A percentile compares a stretch with the other conserved stretches of the same genome.
phyloP scores from a whole-genome alignment of 2,113 vertebrate genomes.

The Grantiella picta region DNA sequence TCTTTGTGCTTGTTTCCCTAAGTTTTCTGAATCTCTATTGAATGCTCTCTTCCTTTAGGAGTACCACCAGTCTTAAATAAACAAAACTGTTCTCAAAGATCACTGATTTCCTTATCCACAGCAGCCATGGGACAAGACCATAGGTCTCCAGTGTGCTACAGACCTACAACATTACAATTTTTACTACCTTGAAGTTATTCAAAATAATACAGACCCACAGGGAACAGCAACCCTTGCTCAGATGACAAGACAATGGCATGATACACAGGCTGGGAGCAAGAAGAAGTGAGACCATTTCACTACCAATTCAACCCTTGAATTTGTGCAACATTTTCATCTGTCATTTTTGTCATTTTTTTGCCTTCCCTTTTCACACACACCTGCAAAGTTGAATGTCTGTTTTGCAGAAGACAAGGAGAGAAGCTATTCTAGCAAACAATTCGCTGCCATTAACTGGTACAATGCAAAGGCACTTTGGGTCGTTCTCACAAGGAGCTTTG shows the following conservation, averaged over 20 bases:
- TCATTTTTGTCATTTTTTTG: not conserved
- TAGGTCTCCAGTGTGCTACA: not conserved
- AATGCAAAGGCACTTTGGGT: not conserved
- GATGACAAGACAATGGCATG: accelerated
- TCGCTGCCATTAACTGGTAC: not conserved
- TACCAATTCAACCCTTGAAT: not conserved
- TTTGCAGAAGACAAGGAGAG: not conserved
- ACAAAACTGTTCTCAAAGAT: not conserved
- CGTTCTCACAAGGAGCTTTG: not conserved
- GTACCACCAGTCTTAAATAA: not conserved
- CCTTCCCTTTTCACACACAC: not conserved
- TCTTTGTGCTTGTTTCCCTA: not conserved
- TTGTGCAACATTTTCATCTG: not conserved
- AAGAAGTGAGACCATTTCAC: not conserved
- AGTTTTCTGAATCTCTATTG: not conserved
- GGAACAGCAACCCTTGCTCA: not conserved
- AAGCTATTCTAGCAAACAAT: not conserved
- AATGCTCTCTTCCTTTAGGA: not conserved
- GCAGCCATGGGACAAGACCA: not conserved
- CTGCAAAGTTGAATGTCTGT: not conserved
- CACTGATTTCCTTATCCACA: not conserved
- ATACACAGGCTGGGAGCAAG: not conserved
- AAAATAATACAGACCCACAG: not conserved
- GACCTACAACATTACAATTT: not conserved
- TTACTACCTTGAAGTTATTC: not conserved